Percentiles rank a stretch among this genome's conserved stretches.
Conservation (phyloP, 2,113 vertebrate genomes). For the Asarcornis scutulata region DNA sequence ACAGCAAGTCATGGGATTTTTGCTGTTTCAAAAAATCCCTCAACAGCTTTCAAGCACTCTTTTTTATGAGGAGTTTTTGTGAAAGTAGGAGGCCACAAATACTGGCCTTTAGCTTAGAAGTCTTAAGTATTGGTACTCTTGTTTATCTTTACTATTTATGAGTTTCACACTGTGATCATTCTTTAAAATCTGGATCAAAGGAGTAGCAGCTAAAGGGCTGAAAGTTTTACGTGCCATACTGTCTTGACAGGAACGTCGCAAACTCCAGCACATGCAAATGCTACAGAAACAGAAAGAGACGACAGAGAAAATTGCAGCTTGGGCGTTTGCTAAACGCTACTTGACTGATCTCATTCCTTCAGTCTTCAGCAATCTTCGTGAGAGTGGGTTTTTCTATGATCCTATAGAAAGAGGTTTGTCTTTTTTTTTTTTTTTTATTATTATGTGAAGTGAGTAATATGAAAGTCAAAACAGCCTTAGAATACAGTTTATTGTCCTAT, state of each 20-base stretch:
- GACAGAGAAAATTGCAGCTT: slow-evolving; percentile 87
- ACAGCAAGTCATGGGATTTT: too few relatives aligned
- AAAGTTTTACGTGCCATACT: background rate
- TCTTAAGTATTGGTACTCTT: background rate
- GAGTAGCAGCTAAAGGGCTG: background rate
- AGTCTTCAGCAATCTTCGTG: slow-evolving; percentile 82
- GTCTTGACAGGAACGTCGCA: slow-evolving; percentile 81
- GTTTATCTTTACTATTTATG: background rate
- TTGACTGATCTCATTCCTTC: slow-evolving; percentile 87
- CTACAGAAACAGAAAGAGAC: slow-evolving; percentile 81
- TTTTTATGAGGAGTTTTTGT: background rate
- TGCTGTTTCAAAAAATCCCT: too few relatives aligned
- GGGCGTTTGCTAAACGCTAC: slow-evolving; percentile 82
- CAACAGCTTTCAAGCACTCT: background rate
- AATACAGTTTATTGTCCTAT: background rate
- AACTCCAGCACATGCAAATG: slow-evolving; percentile 79
- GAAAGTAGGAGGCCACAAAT: background rate
- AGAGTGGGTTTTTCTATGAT: slow-evolving; percentile 90
- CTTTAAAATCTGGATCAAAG: background rate
- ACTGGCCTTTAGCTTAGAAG: background rate
- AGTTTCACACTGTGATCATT: background rate
- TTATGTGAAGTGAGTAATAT: background rate
- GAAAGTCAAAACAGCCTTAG: background rate
- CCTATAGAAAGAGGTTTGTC: slow-evolving; percentile 86
- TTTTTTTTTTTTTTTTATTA: background rate